Evolutionary conservation across 2,888 invertebrate species (phyloP).

Genomic region (Unio pictorum): DNA sequence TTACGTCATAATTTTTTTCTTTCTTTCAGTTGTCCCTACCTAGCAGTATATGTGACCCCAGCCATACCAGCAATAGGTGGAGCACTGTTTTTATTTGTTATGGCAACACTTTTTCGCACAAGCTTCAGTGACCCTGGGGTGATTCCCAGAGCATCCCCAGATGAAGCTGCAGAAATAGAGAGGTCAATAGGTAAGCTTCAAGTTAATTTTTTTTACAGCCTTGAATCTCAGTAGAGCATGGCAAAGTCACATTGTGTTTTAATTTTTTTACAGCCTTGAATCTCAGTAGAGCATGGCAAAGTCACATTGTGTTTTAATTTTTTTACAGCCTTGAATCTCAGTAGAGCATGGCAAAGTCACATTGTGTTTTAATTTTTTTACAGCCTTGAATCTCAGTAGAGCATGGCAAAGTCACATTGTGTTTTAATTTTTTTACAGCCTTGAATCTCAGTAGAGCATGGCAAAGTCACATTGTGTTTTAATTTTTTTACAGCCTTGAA

Average conservation of each 20-base stretch:
- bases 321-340: too few relatives aligned
- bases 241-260: too few relatives aligned
- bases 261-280: neutral
- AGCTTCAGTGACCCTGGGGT: slow-evolving; percentile 95
- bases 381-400: too few relatives aligned
- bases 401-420: too few relatives aligned
- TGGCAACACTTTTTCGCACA: slow-evolving; percentile 93
- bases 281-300: neutral
- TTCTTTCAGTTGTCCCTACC: slow-evolving; percentile 86
- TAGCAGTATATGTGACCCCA: slow-evolving; percentile 89
- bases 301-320: too few relatives aligned
- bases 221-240: neutral
- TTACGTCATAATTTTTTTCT: slow-evolving; percentile 5
- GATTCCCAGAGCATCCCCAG: slow-evolving; percentile 87
- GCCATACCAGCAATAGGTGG: slow-evolving; percentile 94
- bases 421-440: too few relatives aligned
- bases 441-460: too few relatives aligned
- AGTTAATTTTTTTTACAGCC: neutral
- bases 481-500: too few relatives aligned
- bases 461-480: too few relatives aligned
- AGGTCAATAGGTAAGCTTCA: slow-evolving; percentile 83
- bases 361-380: too few relatives aligned
- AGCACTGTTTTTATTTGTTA: slow-evolving; percentile 90
- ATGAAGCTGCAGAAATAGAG: slow-evolving; percentile 91
- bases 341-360: too few relatives aligned